Base-by-base conservation (phyloP, 2,797 vertebrate genomes). In the Micrastur ruficollis region DNA sequence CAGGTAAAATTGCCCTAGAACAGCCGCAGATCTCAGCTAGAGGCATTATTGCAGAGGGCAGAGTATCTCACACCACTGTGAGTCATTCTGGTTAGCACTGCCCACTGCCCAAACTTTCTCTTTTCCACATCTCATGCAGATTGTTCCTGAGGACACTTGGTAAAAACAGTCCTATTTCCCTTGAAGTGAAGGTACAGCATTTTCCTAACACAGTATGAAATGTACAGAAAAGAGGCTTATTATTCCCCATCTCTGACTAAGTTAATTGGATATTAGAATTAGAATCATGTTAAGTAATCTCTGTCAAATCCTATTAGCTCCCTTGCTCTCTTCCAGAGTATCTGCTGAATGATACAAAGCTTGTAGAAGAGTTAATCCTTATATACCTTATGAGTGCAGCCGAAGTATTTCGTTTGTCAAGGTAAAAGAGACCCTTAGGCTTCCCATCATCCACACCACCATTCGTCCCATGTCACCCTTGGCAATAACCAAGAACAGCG, bases 251-350 rank as follows among this genome's bases (percentile, higher is more conserved):
- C 66, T 78, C 61, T 66, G 55, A 89, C 50, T 7, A 65, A 81
- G 26, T 87, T 91, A 96, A 95, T 83, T 86, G 76, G 79, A 88
- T 88, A 92, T 71, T 79, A 78, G 81, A 65, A 82, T 85, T 87
- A 90, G 63, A 96, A 89, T 52, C 56, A 53, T 14, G 17, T 53
- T 68, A 91, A 92, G 31, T 84, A 95, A 96, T 81, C 55, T 91
- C 68, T 76, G 40, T 40, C 62, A 91, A 95, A 92, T 93, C 85
- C 75, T 89, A 53, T 96, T 93, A 96, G 34, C 29, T 94, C 20
- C 15, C 31, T 81, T 87, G 44, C 53, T 93, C 9, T 55, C 36
- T 81, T 91, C 42, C 75, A 93, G 58, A 83, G 49, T 78, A 74
- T 75, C 68, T 86, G 53, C 49, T 88, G 79, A 88, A 95, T 52